These are phyloP conservation scores for Menura novaehollandiae DNA, from an alignment of 2,113 vertebrate species.

Conservation along the genomic window DNA sequence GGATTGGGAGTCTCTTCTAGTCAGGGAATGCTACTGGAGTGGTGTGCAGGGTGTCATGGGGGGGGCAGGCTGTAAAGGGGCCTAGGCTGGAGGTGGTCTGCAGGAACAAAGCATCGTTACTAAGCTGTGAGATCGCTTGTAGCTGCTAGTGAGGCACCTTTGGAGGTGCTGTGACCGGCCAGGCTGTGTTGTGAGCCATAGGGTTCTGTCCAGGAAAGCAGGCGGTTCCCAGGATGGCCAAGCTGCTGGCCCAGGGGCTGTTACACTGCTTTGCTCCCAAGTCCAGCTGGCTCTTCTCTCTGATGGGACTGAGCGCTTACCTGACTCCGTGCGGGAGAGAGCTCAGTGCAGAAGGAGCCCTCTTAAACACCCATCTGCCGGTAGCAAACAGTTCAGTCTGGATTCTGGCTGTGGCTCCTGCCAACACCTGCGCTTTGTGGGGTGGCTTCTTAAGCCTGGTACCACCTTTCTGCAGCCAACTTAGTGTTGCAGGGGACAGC, in stretches of 20 bases:
- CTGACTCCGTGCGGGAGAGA: neutral
- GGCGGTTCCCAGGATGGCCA: neutral
- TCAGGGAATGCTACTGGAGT: accelerated
- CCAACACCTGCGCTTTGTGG: neutral
- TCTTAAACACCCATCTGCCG: neutral
- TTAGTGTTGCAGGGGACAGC: neutral
- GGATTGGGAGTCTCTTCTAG: neutral
- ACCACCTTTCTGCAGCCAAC: neutral
- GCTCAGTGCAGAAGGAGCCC: neutral
- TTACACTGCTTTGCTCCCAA: neutral
- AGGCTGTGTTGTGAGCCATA: accelerated
- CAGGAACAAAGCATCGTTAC: conserved; percentile 47
- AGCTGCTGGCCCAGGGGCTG: neutral
- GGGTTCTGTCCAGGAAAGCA: neutral
- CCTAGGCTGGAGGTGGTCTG: neutral
- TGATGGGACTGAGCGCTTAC: accelerated
- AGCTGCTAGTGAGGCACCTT: neutral
- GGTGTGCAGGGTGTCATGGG: neutral
- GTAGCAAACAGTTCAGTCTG: accelerated
- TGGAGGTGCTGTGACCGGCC: neutral
- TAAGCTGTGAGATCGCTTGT: neutral
- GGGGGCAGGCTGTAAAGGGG: neutral
- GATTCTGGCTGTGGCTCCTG: neutral
- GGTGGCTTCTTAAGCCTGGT: neutral
- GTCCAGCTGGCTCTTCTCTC: neutral